These are phyloP conservation scores for Parnassius smintheus DNA, from an alignment of 2,888 invertebrate genomes.

Conservation along the genomic window DNA sequence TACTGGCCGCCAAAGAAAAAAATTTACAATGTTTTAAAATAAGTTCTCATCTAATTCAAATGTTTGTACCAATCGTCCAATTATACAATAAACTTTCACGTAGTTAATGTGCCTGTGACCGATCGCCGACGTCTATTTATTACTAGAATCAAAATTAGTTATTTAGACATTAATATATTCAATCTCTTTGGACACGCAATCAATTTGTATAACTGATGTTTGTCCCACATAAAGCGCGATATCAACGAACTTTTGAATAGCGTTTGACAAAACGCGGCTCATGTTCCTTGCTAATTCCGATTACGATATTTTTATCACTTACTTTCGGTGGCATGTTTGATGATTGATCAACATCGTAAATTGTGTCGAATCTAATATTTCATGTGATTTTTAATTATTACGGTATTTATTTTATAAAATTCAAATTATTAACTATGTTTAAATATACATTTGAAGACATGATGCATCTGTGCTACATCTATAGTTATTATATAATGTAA, in stretches of 20 bases:
- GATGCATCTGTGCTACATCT: too few species aligned
- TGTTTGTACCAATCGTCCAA: conserved; percentile 24
- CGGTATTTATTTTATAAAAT: too few species aligned
- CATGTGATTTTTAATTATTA: too few species aligned
- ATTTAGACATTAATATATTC: conserved; percentile 29
- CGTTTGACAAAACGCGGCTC: conserved; percentile 11
- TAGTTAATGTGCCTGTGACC: conserved; percentile 16
- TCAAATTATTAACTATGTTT: too few species aligned
- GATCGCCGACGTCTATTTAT: conserved; percentile 25
- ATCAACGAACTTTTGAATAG: conserved; percentile 12
- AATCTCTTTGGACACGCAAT: conserved; percentile 28
- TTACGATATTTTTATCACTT: conserved; percentile 7
- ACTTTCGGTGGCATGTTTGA: neutral
- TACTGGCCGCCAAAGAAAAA: neutral
- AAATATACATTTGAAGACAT: too few species aligned
- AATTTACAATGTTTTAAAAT: neutral
- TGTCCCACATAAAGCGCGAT: conserved; percentile 24
- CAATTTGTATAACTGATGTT: conserved; percentile 28
- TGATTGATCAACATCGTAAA: conserved; percentile 3
- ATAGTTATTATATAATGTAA: too few species aligned
- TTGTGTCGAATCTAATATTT: neutral
- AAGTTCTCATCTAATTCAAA: conserved; percentile 7
- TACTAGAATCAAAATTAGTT: conserved; percentile 29
- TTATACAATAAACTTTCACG: conserved; percentile 25
- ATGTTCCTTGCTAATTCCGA: conserved; percentile 4